Base-by-base conservation (phyloP, 2,797 vertebrate species). In the Chromis chromis region DNA sequence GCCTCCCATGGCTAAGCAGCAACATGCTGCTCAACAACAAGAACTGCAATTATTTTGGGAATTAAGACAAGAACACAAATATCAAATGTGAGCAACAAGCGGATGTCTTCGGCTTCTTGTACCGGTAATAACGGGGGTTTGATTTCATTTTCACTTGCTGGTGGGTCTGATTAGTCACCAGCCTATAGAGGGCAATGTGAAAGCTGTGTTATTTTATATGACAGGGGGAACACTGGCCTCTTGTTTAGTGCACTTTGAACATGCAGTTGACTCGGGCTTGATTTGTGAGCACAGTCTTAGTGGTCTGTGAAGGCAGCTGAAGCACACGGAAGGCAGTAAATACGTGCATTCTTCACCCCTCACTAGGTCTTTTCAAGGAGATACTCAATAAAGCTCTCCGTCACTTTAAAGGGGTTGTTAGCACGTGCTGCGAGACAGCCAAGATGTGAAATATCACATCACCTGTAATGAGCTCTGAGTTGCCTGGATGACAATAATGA, bases 1-100 rank as follows among this genome's bases (percentile, higher is more conserved):
- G 70, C 92, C 91, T 93, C 93, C 92, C 87, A 84, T 90, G 87
- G 92, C 90, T 91, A 81, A 88, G 89, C 92, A 90, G 86, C 90
- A 93, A 88, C 90, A 86, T 84, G 88, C 90, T 86, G 84, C 88
- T 92, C 66, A 56, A 85, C 82, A 78, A 89, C 79, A 78, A 92
- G 87, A 86, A 80, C 83, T 70, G 85, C 89, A 90, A 91, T 93
- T 92, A 93, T 92, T 92, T 78, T n/a, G 84, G 66, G 84, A 88
- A 87, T 89, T 85, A 84, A 73, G 70, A 89, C 73, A 75, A 83
- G 54, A 74, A 70, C 48, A 55, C 65, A 79, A 78, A 86, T 81
- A 89, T 89, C 70, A 83, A 84, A 83, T 57, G 64, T 69, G 77
- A 81, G 71, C 80, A 90, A 87, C 81, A 84, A 86, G 85, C 76